Evolutionary conservation across 2,888 invertebrate species (phyloP), one percentile per base, ranked within the genome.

Genomic region (Thelaira solivaga): DNA sequence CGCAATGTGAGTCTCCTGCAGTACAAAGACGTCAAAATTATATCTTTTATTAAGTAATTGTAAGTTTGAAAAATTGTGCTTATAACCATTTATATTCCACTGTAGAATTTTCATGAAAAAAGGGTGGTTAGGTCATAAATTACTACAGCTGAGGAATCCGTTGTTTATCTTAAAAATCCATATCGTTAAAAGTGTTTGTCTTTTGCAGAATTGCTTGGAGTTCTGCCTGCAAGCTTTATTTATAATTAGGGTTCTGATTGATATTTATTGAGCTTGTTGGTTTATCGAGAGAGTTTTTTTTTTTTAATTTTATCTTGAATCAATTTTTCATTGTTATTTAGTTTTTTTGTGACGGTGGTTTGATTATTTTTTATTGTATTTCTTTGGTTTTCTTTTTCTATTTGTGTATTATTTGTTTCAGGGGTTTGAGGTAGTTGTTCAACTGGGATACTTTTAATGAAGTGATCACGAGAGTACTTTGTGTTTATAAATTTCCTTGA

Each of bases 11-110:
- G 62, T 31, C 24, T 62, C 62, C 20, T 62, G 20, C 16, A 62
- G 16, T 5, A 20, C 47, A n/a, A 62, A 20, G 26, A 62, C 5
- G 26, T 47, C 43, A 11, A 47, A 47, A 29, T 43, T 31, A 13
- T 26, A 31, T 43, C 31, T 62, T 62, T 62, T 24, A 1, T 45
- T n/a, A 39, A 59, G 36, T 4, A 41, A n/a, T 20, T 36, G 20
- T 18, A 59, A 8, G 11, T 24, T 5, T 5, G 8, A 6, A 13
- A 41, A 39, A 13, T 59, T 59, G 13, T 59, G 18, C 20, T 13
- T 18, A n/a, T 41, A 59, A 5, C 59, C 59, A 24, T 59, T 59
- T 20, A 59, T 22, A 36, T 57, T 57, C 57, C 57, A 34, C 20
- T 57, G 36, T 18, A 57, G 13, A 16, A 57, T 31, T 36, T 18